Percentiles rank a stretch among this genome's conserved stretches.
These are phyloP conservation scores for Crenuchus spilurus DNA, from an alignment of 2,797 vertebrate genomes.

Conservation along the genomic window DNA sequence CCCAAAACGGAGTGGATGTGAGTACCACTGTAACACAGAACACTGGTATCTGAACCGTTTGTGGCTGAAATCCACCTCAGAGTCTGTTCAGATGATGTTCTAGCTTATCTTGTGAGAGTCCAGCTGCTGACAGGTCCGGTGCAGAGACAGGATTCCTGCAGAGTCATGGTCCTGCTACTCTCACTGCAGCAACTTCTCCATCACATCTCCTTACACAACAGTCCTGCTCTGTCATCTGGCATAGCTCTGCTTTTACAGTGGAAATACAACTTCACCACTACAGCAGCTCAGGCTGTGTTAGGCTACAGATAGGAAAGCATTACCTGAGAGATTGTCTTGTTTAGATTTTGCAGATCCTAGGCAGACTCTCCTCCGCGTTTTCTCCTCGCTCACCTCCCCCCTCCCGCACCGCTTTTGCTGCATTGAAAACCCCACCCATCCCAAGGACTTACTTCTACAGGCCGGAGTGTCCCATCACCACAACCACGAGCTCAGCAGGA, in stretches of 20 bases:
- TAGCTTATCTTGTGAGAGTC: not conserved
- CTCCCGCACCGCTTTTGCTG: slow-evolving; percentile 65
- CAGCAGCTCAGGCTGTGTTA: not conserved
- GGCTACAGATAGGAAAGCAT: slow-evolving; percentile 27
- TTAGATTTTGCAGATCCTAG: slow-evolving; percentile 55
- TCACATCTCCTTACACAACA: not conserved
- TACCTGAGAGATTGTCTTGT: slow-evolving; percentile 45
- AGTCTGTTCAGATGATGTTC: not conserved
- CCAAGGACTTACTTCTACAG: slow-evolving; percentile 53
- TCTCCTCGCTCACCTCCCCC: slow-evolving; percentile 59
- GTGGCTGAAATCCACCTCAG: not conserved
- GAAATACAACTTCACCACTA: not conserved
- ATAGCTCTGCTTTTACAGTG: not conserved
- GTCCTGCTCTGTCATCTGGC: not conserved
- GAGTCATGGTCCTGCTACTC: slow-evolving; percentile 12
- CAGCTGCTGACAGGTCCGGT: not conserved
- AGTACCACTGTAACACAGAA: not conserved
- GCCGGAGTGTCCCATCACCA: slow-evolving; percentile 56
- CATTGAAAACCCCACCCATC: slow-evolving; percentile 76
- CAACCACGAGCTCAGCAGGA: slow-evolving; percentile 39
- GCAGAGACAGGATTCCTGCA: slow-evolving; percentile 3
- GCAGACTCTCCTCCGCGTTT: slow-evolving; percentile 65
- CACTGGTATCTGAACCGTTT: not conserved
- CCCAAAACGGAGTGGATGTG: not conserved
- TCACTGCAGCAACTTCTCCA: not conserved